phyloP scores from a whole-genome alignment of 2,888 invertebrate genomes.

The Iphiclides podalirius region DNA sequence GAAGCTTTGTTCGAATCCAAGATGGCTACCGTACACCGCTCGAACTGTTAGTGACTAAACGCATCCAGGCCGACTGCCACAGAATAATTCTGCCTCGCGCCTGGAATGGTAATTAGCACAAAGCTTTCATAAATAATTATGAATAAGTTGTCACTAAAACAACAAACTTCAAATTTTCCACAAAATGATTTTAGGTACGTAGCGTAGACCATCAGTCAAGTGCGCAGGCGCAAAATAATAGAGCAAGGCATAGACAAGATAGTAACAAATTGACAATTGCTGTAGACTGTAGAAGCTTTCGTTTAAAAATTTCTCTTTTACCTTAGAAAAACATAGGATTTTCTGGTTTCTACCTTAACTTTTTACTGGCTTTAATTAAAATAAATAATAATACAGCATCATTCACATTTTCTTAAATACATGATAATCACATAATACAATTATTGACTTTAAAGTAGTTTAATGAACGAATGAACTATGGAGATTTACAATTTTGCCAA shows the following conservation, averaged over 20 bases:
- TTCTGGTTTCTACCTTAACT: too few species aligned
- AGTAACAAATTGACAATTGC: constrained; percentile 28
- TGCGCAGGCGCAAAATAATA: constrained; percentile 81
- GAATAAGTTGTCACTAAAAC: constrained; percentile 76
- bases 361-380: too few species aligned
- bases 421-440: too few species aligned
- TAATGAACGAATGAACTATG: not conserved
- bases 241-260: constrained; percentile 69
- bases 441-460: not conserved
- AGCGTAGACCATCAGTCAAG: constrained; percentile 78
- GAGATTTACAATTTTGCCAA: not conserved
- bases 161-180: constrained; percentile 80
- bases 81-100: constrained; percentile 70
- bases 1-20: constrained; percentile 84
- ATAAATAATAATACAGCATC: too few species aligned
- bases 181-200: constrained; percentile 77
- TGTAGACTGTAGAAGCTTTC: constrained; percentile 11
- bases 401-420: too few species aligned
- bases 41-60: constrained; percentile 73
- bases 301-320: constrained; percentile 12
- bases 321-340: constrained; percentile 4
- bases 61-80: constrained; percentile 73
- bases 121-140: constrained; percentile 77
- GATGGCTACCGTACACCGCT: constrained; percentile 83
- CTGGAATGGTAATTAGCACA: constrained; percentile 73